Conservation (phyloP, 2,797 vertebrate genomes). For the Lepilemur ruficaudatus region DNA sequence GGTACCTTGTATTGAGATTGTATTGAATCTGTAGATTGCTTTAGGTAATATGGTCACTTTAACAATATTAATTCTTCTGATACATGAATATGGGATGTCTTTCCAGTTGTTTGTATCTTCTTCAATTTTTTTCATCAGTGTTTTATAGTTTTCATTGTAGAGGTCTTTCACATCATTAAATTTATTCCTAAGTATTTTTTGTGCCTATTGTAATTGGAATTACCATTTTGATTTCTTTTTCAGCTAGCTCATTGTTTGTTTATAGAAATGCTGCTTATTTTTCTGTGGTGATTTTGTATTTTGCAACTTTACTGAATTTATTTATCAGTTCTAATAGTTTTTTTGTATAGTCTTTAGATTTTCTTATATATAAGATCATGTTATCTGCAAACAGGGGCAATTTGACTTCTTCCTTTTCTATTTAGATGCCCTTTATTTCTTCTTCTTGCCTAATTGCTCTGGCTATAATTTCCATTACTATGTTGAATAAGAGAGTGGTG, state of each 20-base stretch:
- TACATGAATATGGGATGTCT: not conserved
- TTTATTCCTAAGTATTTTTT: not conserved
- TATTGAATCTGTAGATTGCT: not conserved
- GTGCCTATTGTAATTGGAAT: not conserved
- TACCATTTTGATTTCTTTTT: not conserved
- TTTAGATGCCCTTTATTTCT: not conserved
- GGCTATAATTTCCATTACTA: not conserved
- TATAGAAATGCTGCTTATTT: not conserved
- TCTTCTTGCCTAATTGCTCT: not conserved
- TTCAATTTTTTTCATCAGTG: not conserved
- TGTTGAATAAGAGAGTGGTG: not conserved
- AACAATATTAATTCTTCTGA: not conserved
- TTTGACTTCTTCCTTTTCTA: not conserved
- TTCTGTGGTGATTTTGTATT: not conserved
- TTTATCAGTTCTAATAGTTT: not conserved
- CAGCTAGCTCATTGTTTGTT: not conserved
- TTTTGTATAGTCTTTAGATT: not conserved
- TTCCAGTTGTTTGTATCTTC: not conserved
- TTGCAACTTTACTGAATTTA: not conserved
- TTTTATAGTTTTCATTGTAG: not conserved
- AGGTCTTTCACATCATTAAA: not conserved
- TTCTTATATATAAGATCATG: not conserved
- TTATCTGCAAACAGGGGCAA: not conserved
- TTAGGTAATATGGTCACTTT: not conserved
- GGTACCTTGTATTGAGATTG: not conserved